A percentile compares a stretch with the other conserved stretches of the same genome.
These are phyloP conservation scores for Trematomus loennbergii DNA, from an alignment of 2,113 vertebrate genomes.

Conservation along the genomic window DNA sequence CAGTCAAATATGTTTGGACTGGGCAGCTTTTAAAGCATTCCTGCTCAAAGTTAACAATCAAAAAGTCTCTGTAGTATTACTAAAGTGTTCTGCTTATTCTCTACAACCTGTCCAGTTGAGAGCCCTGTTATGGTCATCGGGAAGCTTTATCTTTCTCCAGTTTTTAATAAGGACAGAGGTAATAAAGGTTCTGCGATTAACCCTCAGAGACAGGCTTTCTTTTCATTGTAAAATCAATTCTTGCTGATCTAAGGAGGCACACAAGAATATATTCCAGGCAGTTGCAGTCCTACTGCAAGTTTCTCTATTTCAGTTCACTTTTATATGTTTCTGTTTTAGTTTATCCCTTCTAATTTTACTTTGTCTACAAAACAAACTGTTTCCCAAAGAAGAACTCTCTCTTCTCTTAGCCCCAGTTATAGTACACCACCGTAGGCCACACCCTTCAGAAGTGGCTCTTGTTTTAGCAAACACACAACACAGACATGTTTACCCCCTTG, in stretches of 20 bases:
- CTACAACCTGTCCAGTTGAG: too few species aligned
- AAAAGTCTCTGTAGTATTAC: not conserved
- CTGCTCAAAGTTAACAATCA: not conserved
- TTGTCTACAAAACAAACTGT: not conserved
- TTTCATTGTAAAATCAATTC: too few species aligned
- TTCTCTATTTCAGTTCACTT: not conserved
- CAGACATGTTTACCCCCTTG: constrained; percentile 83
- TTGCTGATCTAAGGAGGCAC: not conserved
- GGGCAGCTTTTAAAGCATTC: not conserved
- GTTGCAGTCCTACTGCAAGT: not conserved
- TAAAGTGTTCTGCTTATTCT: too few species aligned
- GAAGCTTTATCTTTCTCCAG: too few species aligned
- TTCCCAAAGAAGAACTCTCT: constrained; percentile 25
- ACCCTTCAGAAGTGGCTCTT: constrained; percentile 23
- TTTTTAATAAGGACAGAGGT: too few species aligned
- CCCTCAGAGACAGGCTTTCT: too few species aligned
- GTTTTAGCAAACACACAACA: constrained; percentile 79
- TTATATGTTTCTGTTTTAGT: constrained; percentile 9
- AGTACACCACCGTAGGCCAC: constrained; percentile 15
- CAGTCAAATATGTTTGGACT: not conserved
- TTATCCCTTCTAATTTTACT: constrained; percentile 20
- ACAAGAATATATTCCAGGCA: not conserved
- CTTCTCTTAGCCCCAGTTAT: not conserved
- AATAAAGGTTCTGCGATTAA: too few species aligned
- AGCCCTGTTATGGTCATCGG: too few species aligned